Percentiles rank a stretch among this genome's conserved stretches.
These are phyloP conservation scores for Sebastes cheni DNA, from an alignment of 2,797 vertebrate genomes.

Conservation along the genomic window DNA sequence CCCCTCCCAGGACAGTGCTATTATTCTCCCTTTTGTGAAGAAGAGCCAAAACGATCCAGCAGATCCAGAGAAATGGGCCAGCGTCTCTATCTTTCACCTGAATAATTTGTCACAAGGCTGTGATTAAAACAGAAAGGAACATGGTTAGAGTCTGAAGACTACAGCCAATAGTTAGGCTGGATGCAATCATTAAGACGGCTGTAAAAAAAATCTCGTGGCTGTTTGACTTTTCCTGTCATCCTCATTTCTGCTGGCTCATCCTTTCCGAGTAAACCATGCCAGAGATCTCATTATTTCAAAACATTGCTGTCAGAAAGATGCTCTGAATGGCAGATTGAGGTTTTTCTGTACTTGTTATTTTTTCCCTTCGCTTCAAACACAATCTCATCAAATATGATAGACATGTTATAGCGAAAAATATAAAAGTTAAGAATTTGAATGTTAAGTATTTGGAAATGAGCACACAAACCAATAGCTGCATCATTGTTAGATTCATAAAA, in stretches of 20 bases:
- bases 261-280: constrained; percentile 29
- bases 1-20: constrained; percentile 15
- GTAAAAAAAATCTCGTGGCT: constrained; percentile 29
- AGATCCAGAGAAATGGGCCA: neutral
- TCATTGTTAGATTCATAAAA: constrained; percentile 20
- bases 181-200: constrained; percentile 30
- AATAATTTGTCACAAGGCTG: constrained; percentile 14
- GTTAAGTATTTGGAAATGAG: constrained; percentile 5
- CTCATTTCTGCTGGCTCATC: constrained; percentile 51
- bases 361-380: constrained; percentile 22
- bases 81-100: constrained; percentile 30
- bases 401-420: neutral
- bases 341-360: constrained; percentile 24
- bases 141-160: neutral
- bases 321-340: constrained; percentile 36
- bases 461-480: constrained; percentile 16
- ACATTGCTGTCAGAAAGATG: constrained; percentile 49
- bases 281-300: constrained; percentile 54
- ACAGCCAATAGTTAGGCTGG: neutral
- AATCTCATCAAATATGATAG: constrained; percentile 24
- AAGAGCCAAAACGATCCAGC: constrained; percentile 19
- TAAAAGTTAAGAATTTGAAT: constrained; percentile 5
- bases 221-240: constrained; percentile 62
- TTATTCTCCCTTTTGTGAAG: constrained; percentile 26
- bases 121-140: constrained; percentile 34